A percentile compares a stretch with the other conserved stretches of the same genome.
These are phyloP conservation scores for Diachasma alloeum DNA, from an alignment of 1,140 invertebrate species.

Conservation along the genomic window DNA sequence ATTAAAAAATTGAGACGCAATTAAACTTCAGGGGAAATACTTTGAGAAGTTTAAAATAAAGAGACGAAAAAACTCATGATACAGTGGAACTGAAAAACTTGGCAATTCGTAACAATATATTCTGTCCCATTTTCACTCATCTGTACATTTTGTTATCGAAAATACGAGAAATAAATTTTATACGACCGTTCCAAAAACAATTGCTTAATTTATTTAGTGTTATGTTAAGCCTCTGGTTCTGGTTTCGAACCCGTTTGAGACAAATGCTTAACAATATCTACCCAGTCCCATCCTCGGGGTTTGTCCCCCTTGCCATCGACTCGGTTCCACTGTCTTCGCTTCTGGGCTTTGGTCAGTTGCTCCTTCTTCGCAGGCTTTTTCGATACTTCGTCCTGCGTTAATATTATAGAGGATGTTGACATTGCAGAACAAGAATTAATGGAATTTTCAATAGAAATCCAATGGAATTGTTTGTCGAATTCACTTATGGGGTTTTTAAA, in stretches of 20 bases:
- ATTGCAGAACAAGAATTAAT: not conserved
- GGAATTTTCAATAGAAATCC: not conserved
- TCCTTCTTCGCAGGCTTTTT: slow-evolving; percentile 75
- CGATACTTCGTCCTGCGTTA: slow-evolving; percentile 54
- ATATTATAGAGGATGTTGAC: not conserved
- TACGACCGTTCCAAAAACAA: not conserved
- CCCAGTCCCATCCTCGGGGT: slow-evolving; percentile 92
- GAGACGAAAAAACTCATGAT: too few species aligned
- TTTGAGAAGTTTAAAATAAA: too few species aligned
- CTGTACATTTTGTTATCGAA: too few species aligned
- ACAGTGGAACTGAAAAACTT: too few species aligned
- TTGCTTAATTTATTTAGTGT: slow-evolving; percentile 3
- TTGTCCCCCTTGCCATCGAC: slow-evolving; percentile 84
- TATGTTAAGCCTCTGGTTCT: slow-evolving; percentile 51
- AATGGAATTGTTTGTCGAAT: not conserved
- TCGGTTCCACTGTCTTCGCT: slow-evolving; percentile 85
- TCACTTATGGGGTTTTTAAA: too few species aligned
- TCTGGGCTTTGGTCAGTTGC: slow-evolving; percentile 91
- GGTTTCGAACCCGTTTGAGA: slow-evolving; percentile 80
- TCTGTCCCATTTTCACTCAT: not conserved
- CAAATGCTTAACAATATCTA: slow-evolving; percentile 93
- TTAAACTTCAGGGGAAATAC: too few species aligned
- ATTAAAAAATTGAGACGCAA: too few species aligned
- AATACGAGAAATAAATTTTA: not conserved
- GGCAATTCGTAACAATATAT: too few species aligned